These are phyloP conservation scores for Neoaliturus tenellus DNA, from an alignment of 2,888 invertebrate genomes.

Conservation along the genomic window DNA sequence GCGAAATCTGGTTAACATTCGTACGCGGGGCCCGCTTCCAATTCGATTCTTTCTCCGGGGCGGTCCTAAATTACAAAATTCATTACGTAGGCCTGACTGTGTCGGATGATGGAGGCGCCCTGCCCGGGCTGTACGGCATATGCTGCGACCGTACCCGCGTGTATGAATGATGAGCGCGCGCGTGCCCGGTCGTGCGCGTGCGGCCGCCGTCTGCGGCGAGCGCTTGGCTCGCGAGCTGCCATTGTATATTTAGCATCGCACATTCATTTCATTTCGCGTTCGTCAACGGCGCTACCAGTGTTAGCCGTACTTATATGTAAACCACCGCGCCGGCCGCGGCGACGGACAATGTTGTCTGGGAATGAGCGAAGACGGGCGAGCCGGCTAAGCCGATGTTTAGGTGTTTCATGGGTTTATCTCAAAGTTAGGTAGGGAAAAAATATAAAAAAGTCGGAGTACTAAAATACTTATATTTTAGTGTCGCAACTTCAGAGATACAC, in stretches of 20 bases:
- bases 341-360: no score
- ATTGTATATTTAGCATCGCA: slow-evolving; percentile 29
- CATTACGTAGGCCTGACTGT: slow-evolving; percentile 1
- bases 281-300: background rate
- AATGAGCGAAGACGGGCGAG: no score
- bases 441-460: no score
- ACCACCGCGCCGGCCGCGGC: no score
- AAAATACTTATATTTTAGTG: no score
- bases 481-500: no score
- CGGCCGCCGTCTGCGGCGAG: background rate
- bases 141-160: background rate
- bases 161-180: slow-evolving; percentile 18
- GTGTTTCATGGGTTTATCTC: no score
- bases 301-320: background rate
- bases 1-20: slow-evolving; percentile 22
- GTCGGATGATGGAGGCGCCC: background rate
- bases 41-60: slow-evolving; percentile 11
- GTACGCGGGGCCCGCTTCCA: background rate
- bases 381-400: no score
- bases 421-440: no score
- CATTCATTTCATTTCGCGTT: background rate
- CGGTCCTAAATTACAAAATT: slow-evolving; percentile 23
- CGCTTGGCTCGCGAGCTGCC: background rate
- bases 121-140: background rate
- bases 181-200: background rate